Evolutionary conservation across 1,140 invertebrate genomes (phyloP), one percentile per base, ranked within the genome.

Genomic region (Gonioctena quinquepunctata): DNA sequence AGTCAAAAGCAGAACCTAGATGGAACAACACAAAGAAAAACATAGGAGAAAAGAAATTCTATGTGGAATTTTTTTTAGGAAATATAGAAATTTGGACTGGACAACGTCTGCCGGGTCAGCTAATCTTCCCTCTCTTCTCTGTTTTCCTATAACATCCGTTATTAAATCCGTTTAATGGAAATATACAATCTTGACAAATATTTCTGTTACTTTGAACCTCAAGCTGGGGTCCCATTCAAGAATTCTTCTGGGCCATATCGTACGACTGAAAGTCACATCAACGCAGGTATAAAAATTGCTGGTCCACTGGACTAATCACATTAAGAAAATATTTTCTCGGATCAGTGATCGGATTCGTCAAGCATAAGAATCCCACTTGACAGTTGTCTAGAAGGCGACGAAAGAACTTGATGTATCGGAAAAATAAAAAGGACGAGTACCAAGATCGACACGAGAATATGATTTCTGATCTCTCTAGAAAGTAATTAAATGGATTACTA

Each of bases 401-500:
- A 42, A 42, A 42, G 33, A 42, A 42, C 16, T 23, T 57, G 16
- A 25, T 57, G 54, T 57, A 57, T 57, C 22, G 25, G 54, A 57
- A 23, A 49, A 23, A 57, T 42, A 42, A 42, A 42, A 42, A 42
- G 33, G 16, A 2, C 13, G 33, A 42, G 16, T 11, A 42, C 11
- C 33, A 11, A 42, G 5, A 11, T 42, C 33, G 33, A 42, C 33
- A 42, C 33, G 33, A n/a, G 33, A 42, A 42, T 42, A 42, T 42
- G 33, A 42, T 42, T 42, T 42, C 33, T n/a, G 33, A 42, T 42
- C 33, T n/a, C 16, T 42, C 33, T n/a, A 21, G n/a, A 22, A 21
- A 54, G 21, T 72, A 72, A 72, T 72, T 72, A 72, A 72, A 72
- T 72, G 64, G 68, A 73, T 70, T 54, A 26, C 67, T 70, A 73